These are phyloP conservation scores for Ophraella communa DNA, from an alignment of 2,888 invertebrate species.

Conservation along the genomic window DNA sequence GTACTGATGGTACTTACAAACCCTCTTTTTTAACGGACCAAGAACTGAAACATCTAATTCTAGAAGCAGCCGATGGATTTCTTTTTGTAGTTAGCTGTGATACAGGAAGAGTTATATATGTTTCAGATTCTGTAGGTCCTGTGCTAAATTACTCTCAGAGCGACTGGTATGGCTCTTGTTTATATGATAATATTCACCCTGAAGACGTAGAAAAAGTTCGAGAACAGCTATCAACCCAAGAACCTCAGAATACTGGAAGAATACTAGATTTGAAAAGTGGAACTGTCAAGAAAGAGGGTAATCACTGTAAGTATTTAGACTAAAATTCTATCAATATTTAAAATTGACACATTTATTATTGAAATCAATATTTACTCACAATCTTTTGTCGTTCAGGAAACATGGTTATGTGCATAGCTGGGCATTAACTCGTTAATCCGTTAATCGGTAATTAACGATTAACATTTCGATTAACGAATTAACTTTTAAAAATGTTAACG, in stretches of 20 bases:
- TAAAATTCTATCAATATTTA: background rate
- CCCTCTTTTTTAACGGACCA: constrained; percentile 99
- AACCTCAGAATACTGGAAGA: constrained; percentile 93
- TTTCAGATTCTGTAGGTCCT: constrained; percentile 97
- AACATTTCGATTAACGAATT: background rate
- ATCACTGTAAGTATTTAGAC: constrained; percentile 79
- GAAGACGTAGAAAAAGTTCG: constrained; percentile 97
- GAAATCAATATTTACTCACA: no score
- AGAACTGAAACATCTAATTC: constrained; percentile 96
- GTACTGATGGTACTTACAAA: constrained; percentile 94
- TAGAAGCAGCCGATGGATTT: constrained; percentile 99
- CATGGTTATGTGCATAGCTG: background rate
- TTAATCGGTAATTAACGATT: no score
- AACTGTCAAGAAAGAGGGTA: constrained; percentile 98
- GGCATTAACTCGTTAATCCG: background rate
- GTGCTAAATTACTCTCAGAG: constrained; percentile 97
- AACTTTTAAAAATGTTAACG: constrained; percentile 5
- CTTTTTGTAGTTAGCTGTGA: constrained; percentile 96
- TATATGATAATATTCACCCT: constrained; percentile 96
- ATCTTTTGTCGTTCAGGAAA: no score
- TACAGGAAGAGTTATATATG: constrained; percentile 95
- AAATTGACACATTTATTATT: no score
- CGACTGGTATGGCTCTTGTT: constrained; percentile 96
- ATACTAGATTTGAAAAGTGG: constrained; percentile 98
- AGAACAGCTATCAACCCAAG: constrained; percentile 96